Evolutionary conservation across 1,140 invertebrate species (phyloP).

Genomic region (Coenobita brevimanus): DNA sequence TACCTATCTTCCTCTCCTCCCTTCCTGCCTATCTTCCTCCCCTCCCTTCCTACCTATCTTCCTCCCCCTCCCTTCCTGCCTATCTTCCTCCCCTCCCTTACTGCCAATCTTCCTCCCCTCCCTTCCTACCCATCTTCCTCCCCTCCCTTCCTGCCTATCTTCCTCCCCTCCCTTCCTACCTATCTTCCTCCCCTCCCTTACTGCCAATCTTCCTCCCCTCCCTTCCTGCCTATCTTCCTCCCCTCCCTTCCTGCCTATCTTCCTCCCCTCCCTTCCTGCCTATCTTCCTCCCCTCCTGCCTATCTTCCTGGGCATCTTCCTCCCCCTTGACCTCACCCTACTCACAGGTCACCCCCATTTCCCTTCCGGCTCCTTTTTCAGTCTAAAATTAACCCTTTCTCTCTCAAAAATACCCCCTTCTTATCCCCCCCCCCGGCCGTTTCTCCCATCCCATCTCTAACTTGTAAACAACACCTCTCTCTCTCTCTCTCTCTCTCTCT

Average conservation of each 20-base stretch:
- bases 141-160: background rate
- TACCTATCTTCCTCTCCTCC: background rate
- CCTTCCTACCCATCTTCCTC: background rate
- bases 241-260: background rate
- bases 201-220: too few relatives aligned
- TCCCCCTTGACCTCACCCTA: background rate
- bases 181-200: slow-evolving; percentile 2
- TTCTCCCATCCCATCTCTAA: background rate
- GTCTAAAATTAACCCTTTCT: background rate
- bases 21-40: background rate
- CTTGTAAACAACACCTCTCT: background rate
- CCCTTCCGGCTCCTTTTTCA: background rate
- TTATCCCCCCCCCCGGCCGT: background rate
- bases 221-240: background rate
- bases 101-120: background rate
- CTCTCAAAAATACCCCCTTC: background rate
- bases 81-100: background rate
- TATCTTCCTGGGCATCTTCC: background rate
- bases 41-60: background rate
- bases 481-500: background rate
- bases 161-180: background rate
- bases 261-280: too few relatives aligned
- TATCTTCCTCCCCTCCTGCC: background rate
- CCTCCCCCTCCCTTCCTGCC: background rate
- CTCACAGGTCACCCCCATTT: background rate